Base-by-base conservation (phyloP, 2,888 invertebrate genomes). In the Andrena dorsata region DNA sequence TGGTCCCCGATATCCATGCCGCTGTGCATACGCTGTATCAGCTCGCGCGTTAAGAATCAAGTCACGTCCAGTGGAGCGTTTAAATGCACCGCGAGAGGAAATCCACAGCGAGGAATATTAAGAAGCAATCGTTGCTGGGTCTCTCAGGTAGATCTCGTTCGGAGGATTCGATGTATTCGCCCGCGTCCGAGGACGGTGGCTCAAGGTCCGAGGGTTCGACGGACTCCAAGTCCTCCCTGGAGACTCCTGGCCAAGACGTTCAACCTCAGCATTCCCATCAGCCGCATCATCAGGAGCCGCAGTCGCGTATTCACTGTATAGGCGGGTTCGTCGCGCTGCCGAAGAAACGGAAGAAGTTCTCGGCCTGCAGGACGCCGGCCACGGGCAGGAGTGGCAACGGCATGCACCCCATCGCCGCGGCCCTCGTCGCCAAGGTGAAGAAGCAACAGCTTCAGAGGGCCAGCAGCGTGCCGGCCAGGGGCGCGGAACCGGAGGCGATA, bases 261-360 rank as follows among this genome's bases (percentile, higher is more conserved):
- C 86, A 82, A 28, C 68, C 84, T 8, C 92, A 90, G 8, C 89
- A 88, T 56, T 88, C 89, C 4, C 90, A 86, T 64, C 90, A 90
- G 2, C 35, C 84, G 30, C 91, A 91, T 28, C 88, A 87, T 72
- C 88, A 90, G 87, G 93, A 89, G 88, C 92, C 87, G 71, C 94
- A 91, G 2, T 81, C 91, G 91, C 85, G 89, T 92, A 82, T 92
- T 93, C 91, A 92, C 53, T 89, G 89, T 3, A 61, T 93, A 16
- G 91, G 91, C 1, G 97, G 97, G 72, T 94, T 97, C 84, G 97
- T 97, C 1, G 96, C 97, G 30, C 95, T 97, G 75, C 96, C 96
- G 92, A 96, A 96, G 92, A 97, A 97, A 94, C 95, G 97, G 85
- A 97, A 97, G 94, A 97, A 97, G 93, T 97, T 97, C 94, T 97